Base-by-base conservation (phyloP, 2,888 invertebrate species). In the Ecdyonurus torrentis region DNA sequence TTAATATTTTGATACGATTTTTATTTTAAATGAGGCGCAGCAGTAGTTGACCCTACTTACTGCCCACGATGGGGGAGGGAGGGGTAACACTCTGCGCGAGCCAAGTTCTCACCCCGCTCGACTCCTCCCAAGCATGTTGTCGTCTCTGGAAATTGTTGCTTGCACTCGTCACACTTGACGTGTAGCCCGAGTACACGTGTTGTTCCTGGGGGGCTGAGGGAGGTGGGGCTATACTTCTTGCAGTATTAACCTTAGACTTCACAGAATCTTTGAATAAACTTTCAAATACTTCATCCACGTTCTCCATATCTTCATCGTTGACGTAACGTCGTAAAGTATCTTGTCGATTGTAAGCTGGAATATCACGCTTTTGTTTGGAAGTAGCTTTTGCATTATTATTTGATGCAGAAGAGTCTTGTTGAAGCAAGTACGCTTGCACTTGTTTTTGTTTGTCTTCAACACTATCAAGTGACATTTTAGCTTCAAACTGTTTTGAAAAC, bases 251-350 rank as follows among this genome's bases (percentile, higher is more conserved):
- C n/a, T n/a, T n/a, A 23, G 60, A n/a, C n/a, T 23, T 24, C 25
- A n/a, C n/a, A 23, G 60, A 20, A 15, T 20, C 75, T 67, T 74
- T 76, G 79, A 91, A 89, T 70, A 92, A 81, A 76, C 87, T 86
- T 74, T 92, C 91, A 78, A 92, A 92, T 69, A 89, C 89, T 78
- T 85, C 86, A 74, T 92, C 92, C 65, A 91, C 87, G 77, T 91
- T 89, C 5, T 71, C 71, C 15, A 72, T 66, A 64, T 71, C 69
- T 62, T 72, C 71, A 76, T 79, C 84, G 75, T 88, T 89, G 7
- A 55, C 55, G 20, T 20, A 20, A 22, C 20, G 19, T 5, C 55
- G 55, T 22, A 55, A 22, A 18, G 55, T 55, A 22, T 55, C 55
- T 22, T 55, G 55, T 22, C 55, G 10, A 5, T 7, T 5, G 20